Evolutionary conservation across 2,888 invertebrate species (phyloP).

Genomic region (Drosophila antonietae): DNA sequence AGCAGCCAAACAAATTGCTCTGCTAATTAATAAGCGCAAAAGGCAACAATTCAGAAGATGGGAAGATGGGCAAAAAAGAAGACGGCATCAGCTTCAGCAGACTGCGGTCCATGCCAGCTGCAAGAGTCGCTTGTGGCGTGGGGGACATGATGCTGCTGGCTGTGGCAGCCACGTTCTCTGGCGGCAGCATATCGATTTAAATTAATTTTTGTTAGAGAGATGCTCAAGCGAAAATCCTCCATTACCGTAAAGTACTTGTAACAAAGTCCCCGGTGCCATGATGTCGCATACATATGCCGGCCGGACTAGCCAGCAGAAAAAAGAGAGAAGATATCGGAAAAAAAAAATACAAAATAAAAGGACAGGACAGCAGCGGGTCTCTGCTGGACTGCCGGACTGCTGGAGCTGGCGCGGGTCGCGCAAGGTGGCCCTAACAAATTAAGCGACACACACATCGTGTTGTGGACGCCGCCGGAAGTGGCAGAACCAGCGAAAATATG

Average conservation of each 20-base stretch:
- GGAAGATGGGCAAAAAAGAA: constrained; percentile 2
- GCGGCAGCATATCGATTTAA: constrained; percentile 83
- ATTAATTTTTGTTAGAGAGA: constrained; percentile 84
- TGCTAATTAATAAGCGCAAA: constrained; percentile 68
- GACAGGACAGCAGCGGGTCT: constrained; percentile 21
- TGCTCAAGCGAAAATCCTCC: constrained; percentile 84
- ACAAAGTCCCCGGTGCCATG: constrained; percentile 80
- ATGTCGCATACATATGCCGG: constrained; percentile 72
- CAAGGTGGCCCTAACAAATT: constrained; percentile 79
- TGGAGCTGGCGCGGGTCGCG: constrained; percentile 18
- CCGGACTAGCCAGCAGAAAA: constrained; percentile 49
- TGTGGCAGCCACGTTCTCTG: constrained; percentile 57
- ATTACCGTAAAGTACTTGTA: constrained; percentile 84
- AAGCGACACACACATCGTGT: constrained; percentile 71
- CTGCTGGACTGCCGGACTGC: constrained; percentile 6
- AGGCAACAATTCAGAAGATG: constrained; percentile 13
- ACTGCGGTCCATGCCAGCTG: constrained; percentile 17
- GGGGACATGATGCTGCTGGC: constrained; percentile 8
- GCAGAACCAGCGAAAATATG: constrained; percentile 66
- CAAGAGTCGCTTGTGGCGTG: neutral
- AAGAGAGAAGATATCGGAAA: constrained; percentile 17
- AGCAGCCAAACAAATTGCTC: constrained; percentile 60
- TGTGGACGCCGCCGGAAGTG: constrained; percentile 23
- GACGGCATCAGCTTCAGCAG: constrained; percentile 17
- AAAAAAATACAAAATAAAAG: constrained; percentile 33